These are phyloP conservation scores for Anastatus disparis DNA, from an alignment of 1,140 invertebrate genomes.

Conservation along the genomic window DNA sequence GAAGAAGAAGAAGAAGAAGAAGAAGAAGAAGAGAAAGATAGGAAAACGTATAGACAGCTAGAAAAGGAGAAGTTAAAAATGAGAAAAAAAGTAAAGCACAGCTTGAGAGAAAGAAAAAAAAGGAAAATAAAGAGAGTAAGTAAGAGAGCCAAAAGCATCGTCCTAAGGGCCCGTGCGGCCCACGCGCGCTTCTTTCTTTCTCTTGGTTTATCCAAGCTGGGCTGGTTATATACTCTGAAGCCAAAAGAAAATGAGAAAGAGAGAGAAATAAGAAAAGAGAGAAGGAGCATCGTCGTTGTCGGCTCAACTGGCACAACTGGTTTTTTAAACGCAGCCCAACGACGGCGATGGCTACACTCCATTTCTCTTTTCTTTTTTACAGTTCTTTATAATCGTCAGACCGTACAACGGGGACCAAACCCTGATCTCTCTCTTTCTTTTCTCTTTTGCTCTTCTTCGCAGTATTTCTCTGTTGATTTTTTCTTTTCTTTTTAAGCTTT, in stretches of 20 bases:
- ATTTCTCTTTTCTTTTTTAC: slow-evolving; percentile 63
- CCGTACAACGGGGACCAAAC: slow-evolving; percentile 55
- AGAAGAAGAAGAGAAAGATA: slow-evolving; percentile 23
- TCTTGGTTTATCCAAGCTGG: slow-evolving; percentile 40
- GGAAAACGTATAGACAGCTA: slow-evolving; percentile 15
- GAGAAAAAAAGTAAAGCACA: slow-evolving; percentile 12
- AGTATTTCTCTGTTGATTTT: slow-evolving; percentile 13
- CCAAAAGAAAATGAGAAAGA: not conserved
- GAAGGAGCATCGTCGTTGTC: slow-evolving; percentile 51
- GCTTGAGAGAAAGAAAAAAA: slow-evolving; percentile 11
- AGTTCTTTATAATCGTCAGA: slow-evolving; percentile 67
- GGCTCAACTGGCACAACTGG: slow-evolving; percentile 63
- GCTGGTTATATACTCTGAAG: slow-evolving; percentile 20
- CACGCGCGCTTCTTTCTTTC: slow-evolving; percentile 59
- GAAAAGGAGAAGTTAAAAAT: slow-evolving; percentile 25
- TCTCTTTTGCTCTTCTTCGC: not conserved
- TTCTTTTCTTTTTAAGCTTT: not conserved
- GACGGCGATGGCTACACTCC: slow-evolving; percentile 64
- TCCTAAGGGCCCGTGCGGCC: slow-evolving; percentile 60
- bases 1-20: slow-evolving; percentile 12
- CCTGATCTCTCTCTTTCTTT: slow-evolving; percentile 46
- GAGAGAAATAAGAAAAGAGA: slow-evolving; percentile 9
- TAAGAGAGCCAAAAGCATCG: slow-evolving; percentile 35
- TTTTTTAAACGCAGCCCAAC: slow-evolving; percentile 66
- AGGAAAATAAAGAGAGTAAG: slow-evolving; percentile 11